phyloP scores from a whole-genome alignment of 2,888 invertebrate genomes.

The Zygothrica quintamaculata region DNA sequence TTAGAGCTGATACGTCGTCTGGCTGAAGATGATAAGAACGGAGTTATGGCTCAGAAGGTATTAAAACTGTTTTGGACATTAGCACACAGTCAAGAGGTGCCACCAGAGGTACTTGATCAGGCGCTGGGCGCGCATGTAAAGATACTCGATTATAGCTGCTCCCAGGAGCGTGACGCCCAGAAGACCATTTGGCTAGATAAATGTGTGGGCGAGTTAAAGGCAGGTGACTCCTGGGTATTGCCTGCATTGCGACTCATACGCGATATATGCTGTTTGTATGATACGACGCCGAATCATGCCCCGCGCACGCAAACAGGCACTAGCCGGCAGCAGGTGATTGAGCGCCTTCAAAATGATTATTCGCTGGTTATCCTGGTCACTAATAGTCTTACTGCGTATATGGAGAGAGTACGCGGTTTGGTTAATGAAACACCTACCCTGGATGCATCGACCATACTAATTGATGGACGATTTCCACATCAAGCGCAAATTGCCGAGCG shows the following conservation, averaged over 20 bases:
- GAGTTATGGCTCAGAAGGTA: conserved; percentile 99
- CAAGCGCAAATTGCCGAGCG: conserved; percentile 96
- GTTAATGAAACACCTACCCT: conserved; percentile 87
- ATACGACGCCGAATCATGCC: conserved; percentile 86
- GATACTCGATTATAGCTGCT: conserved; percentile 98
- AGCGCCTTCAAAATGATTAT: conserved; percentile 95
- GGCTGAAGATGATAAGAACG: conserved; percentile 99
- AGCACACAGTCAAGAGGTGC: conserved; percentile 97
- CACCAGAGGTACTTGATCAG: conserved; percentile 98
- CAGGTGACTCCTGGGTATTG: conserved; percentile 95
- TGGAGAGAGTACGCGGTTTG: conserved; percentile 91
- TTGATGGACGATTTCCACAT: conserved; percentile 96
- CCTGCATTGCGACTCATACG: conserved; percentile 97
- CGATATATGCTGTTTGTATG: conserved; percentile 97
- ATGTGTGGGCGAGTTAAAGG: conserved; percentile 97
- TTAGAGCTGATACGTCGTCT: conserved; percentile 96
- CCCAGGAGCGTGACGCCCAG: conserved; percentile 97
- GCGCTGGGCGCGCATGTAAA: conserved; percentile 97
- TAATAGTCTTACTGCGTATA: conserved; percentile 94
- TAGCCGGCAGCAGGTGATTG: conserved; percentile 91
- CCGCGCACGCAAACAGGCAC: conserved; percentile 85
- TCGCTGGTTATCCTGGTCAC: conserved; percentile 97
- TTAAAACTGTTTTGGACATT: conserved; percentile 98
- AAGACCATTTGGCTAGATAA: conserved; percentile 98
- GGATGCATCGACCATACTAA: conserved; percentile 88